Base-by-base conservation (phyloP, 2,113 vertebrate genomes). In the Ranitomeya imitator region DNA sequence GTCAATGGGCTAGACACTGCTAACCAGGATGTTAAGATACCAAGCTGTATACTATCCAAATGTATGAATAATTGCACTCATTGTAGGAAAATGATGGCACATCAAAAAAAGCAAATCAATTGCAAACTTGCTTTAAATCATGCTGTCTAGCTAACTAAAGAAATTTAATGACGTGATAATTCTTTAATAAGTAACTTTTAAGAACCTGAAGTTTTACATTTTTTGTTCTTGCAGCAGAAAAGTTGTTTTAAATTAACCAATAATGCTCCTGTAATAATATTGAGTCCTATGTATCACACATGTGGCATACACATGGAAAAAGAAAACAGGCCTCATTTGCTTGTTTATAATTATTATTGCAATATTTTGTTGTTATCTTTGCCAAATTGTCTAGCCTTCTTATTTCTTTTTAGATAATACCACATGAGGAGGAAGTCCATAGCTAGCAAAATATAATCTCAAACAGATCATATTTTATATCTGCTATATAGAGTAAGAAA, bases 401-500 rank as follows among this genome's bases (percentile, higher is more conserved):
- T 1, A 65, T 65, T 8, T n/a, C 21, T 65, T 15, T 37, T 1
- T 26, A 23, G 26, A 3, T 31, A 31, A 26, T n/a, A 26, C 23
- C n/a, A 63, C 23, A 9, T 69, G 7, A 73, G 54, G 11, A 23
- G 21, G 51, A 69, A 65, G 51, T 23, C 60, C 81, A 45, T 51
- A 63, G 52, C 37, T 61, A 67, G 19, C 1, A 45, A 26, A 59
- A 60, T 16, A 45, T 45, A 7, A 45, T 69, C 21, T 54, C 6
- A 54, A 51, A n/a, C 59, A 51, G 18, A 71, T 65, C 13, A 54
- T 73, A 7, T 19, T 76, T 31, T 5, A 65, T n/a, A 2, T 45
- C 11, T 74, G 15, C 6, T 52, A 16, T 31, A n/a, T 11, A 26
- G 55, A 88, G 90, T 76, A 89, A 92, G 88, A 71, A 51, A 90